Percentiles rank a stretch among this genome's conserved stretches.
These are phyloP conservation scores for Ophthalmolycus amberensis DNA, from an alignment of 2,113 vertebrate species.

Conservation along the genomic window DNA sequence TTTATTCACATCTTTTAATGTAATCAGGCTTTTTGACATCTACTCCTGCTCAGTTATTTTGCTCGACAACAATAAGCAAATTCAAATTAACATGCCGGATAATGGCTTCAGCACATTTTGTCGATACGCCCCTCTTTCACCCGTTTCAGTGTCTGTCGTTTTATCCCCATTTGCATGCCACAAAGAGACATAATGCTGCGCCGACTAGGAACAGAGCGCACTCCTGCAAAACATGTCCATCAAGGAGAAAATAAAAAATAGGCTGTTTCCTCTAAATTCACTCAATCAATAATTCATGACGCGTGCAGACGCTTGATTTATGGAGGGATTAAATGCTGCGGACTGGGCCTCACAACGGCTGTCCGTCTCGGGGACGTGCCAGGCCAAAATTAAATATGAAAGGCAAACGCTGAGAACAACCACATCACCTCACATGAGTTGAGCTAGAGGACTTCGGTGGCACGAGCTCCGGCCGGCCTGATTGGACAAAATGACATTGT, in stretches of 20 bases:
- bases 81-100: constrained; percentile 31
- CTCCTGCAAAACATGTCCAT: constrained; percentile 68
- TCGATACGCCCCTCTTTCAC: neutral
- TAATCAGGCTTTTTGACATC: neutral
- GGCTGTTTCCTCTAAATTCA: constrained; percentile 74
- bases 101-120: constrained; percentile 23
- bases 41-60: constrained; percentile 27
- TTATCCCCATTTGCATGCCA: constrained; percentile 39
- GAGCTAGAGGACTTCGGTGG: constrained; percentile 35
- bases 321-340: constrained; percentile 77
- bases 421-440: constrained; percentile 36
- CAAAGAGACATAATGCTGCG: constrained; percentile 35
- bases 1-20: neutral
- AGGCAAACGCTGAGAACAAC: constrained; percentile 64
- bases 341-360: constrained; percentile 60
- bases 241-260: constrained; percentile 75
- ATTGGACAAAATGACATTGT: constrained; percentile 19
- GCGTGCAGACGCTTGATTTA: constrained; percentile 73
- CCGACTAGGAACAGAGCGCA: constrained; percentile 26
- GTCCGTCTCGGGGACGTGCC: constrained; percentile 66
- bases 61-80: constrained; percentile 42
- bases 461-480: neutral
- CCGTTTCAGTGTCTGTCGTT: constrained; percentile 57
- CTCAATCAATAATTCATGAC: constrained; percentile 79
- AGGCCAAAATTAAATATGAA: constrained; percentile 75